Evolutionary conservation across 2,888 invertebrate species (phyloP).

Genomic region (Drosophila mettleri): DNA sequence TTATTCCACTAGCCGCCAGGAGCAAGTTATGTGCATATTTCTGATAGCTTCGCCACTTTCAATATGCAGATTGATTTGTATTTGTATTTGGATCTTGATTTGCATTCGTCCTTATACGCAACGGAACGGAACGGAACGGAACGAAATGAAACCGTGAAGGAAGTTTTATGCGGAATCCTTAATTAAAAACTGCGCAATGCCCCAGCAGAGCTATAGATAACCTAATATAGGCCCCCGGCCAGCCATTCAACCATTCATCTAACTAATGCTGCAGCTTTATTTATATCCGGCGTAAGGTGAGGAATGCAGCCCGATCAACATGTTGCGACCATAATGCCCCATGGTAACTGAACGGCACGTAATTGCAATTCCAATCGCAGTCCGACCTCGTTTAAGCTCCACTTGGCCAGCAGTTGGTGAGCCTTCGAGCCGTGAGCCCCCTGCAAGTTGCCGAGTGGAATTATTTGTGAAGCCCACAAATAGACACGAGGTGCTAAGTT

Average conservation of each 20-base stretch:
- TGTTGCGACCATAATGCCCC: constrained; percentile 61
- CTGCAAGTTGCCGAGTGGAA: neutral
- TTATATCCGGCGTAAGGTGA: constrained; percentile 33
- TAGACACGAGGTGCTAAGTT: constrained; percentile 1
- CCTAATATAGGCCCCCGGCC: neutral
- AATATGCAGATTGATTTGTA: constrained; percentile 72
- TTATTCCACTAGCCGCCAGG: constrained; percentile 18
- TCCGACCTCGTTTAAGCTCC: constrained; percentile 40
- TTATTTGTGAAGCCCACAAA: neutral
- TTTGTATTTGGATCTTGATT: constrained; percentile 24
- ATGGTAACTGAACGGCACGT: constrained; percentile 59
- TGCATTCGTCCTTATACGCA: constrained; percentile 4
- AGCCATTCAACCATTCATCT: constrained; percentile 12
- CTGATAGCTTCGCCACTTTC: constrained; percentile 29
- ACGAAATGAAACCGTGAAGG: neutral
- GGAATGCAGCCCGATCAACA: constrained; percentile 42
- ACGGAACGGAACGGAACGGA: too few species aligned
- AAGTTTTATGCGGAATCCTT: constrained; percentile 50
- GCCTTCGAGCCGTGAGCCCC: neutral
- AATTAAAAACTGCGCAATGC: constrained; percentile 61
- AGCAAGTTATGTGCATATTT: constrained; percentile 70
- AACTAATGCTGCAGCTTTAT: constrained; percentile 23
- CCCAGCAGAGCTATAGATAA: constrained; percentile 52
- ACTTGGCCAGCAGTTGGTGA: neutral
- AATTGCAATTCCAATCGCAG: constrained; percentile 59